Percentiles rank a stretch among this genome's conserved stretches.
phyloP scores from a whole-genome alignment of 1,140 invertebrate genomes.

The Ladona fulva region DNA sequence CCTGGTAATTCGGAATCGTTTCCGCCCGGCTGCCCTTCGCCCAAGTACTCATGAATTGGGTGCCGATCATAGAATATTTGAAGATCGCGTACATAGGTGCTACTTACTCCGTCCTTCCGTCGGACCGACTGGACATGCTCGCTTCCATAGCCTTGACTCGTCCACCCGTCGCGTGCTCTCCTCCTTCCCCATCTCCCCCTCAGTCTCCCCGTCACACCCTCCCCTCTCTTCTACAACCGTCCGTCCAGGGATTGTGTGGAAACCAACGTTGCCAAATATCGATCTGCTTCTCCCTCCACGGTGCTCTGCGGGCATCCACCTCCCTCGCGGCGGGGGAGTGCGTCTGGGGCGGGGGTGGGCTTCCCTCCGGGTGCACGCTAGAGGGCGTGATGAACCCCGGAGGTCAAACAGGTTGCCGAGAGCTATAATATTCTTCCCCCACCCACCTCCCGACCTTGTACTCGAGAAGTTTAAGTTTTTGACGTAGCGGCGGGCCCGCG shows the following conservation, averaged over 20 bases:
- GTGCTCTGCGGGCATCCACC: background rate
- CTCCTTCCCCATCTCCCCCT: too few species aligned
- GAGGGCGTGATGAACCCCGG: background rate
- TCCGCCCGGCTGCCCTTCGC: too few species aligned
- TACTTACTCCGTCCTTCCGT: too few species aligned
- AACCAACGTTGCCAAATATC: background rate
- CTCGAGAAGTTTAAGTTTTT: too few species aligned
- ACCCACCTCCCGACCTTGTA: too few species aligned
- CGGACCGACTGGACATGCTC: too few species aligned
- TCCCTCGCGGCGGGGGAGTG: background rate
- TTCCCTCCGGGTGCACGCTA: background rate
- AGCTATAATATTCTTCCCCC: background rate
- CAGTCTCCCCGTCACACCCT: background rate
- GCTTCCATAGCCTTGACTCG: too few species aligned
- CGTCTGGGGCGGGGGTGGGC: background rate
- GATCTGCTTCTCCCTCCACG: background rate
- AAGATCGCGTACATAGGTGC: too few species aligned
- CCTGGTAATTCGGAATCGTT: too few species aligned
- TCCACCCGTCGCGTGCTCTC: background rate
- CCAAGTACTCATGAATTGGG: too few species aligned
- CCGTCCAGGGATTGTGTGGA: background rate
- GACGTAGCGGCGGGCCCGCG: too few species aligned
- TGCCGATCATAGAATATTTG: too few species aligned
- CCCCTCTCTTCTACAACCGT: background rate
- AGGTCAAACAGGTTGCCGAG: constrained; percentile 2